Evolutionary conservation across 1,140 invertebrate species (phyloP), one percentile per base, ranked within the genome.

Genomic region (Wiebesia pumilae): DNA sequence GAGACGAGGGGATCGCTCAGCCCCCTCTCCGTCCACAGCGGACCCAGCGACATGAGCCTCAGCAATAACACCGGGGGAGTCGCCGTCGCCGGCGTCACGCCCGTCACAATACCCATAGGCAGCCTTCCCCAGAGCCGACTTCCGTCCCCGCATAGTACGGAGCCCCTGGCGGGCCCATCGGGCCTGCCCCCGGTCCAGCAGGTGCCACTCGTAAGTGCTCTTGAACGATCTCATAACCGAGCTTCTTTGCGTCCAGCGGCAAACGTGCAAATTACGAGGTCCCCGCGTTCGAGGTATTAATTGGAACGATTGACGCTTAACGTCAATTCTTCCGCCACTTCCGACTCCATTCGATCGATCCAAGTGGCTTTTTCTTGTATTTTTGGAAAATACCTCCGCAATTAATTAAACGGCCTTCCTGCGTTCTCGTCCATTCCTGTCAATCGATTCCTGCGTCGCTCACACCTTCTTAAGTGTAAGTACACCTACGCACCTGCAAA

Each of bases 111-210:
- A 83, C 88, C 91, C 40, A 90, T 90, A 54, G 88, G 90, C 87
- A 91, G 91, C 84, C 88, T 93, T 85, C 89, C 92, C 54, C 92
- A 93, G 89, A 95, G 90, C 89, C 92, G 95, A 87, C 91, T 95
- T 90, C 94, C 96, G 85, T 96, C 96, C 89, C 96, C 96, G 79
- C 94, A 96, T 90, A 95, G 95, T 92, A 94, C 92, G 84, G 96
- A 97, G 90, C 95, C 96, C 33, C 94, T 97, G 78, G 96, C 96
- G 87, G 97, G 96, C 88, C 96, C 96, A 47, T 97, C 96, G 43
- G 96, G 96, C 82, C 94, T 97, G 89, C 96, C 96, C 71, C 97
- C 97, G 69, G 96, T 97, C 90, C 97, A 98, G 94, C 96, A 97
- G 95, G 97, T 97, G 92, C 97, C 97, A 92, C 95, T 98, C 94